Base-by-base conservation (phyloP, 1,140 invertebrate species). In the Acromyrmex heyeri region DNA sequence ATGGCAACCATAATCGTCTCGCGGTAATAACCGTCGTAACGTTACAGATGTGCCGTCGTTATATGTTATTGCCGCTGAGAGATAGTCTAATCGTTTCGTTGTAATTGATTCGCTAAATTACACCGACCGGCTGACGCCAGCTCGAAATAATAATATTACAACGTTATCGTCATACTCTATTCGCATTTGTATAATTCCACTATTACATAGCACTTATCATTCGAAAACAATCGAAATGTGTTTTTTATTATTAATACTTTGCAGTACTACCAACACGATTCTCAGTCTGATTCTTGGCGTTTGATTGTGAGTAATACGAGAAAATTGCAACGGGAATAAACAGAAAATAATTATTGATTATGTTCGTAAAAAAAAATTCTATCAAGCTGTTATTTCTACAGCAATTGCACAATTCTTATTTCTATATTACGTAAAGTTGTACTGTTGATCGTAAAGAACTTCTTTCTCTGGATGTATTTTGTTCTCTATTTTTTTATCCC, bases 1-100 rank as follows among this genome's bases (percentile, higher is more conserved):
- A 16, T 48, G 69, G 67, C 69, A 75, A 61, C 69, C 8, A 61
- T 83, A 83, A 83, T 83, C 79, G 79, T 75, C 79, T 61, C 79
- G 18, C 38, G n/a, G 69, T 75, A 75, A 83, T 83, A 83, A 83
- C 69, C 55, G 38, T 75, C 79, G 79, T 83, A 83, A 75, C 14
- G 44, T 75, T 83, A 83, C 79, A 83, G 69, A 83, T 83, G 79
- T 61, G 79, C 69, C 79, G 14, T 83, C 79, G 79, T 83, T 83
- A 83, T 83, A 73, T 83, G 48, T 83, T 83, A 83, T 83, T 61
- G 79, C 69, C 38, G 69, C 61, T 83, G 79, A 83, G 79, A 73
- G 79, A 83, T 83, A 57, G 67, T 83, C 79, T 83, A 83, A 83
- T 83, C 79, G 69, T 73, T 83, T 75, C 79, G 79, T 83, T 83